Evolutionary conservation across 2,888 invertebrate genomes (phyloP).

Genomic region (Embidobia sp.): DNA sequence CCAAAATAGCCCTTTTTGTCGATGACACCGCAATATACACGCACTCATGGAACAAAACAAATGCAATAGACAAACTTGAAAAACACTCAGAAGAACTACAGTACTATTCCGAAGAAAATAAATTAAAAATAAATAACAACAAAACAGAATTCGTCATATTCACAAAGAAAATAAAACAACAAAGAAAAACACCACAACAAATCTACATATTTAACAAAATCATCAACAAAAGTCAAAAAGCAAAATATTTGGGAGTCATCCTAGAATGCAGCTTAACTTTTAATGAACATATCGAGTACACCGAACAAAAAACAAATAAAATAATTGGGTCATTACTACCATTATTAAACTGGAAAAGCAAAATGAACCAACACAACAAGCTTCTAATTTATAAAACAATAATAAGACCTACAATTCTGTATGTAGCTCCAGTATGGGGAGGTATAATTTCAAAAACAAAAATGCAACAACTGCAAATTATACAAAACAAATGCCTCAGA

Average conservation of each 20-base stretch:
- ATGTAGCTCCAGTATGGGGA: neutral
- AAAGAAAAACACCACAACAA: neutral
- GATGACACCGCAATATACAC: conserved; percentile 57
- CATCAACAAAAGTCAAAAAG: neutral
- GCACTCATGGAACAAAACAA: no score
- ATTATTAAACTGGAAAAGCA: neutral
- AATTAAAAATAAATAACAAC: conserved; percentile 18
- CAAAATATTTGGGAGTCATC: conserved; percentile 2
- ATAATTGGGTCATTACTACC: neutral
- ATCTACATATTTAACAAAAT: neutral
- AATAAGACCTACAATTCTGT: neutral
- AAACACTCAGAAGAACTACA: no score
- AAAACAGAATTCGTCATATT: conserved; percentile 17
- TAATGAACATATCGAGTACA: neutral
- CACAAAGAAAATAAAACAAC: neutral
- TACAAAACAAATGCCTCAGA: neutral
- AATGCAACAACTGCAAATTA: neutral
- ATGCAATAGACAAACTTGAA: no score
- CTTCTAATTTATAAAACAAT: neutral
- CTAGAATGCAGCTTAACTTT: conserved; percentile 8
- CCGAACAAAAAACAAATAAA: neutral
- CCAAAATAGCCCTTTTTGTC: conserved; percentile 31
- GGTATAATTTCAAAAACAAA: neutral
- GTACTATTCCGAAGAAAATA: neutral
- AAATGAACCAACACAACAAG: neutral